Conservation (phyloP, 92 coral and sea anemone species). For the Phenganax subtilis region DNA sequence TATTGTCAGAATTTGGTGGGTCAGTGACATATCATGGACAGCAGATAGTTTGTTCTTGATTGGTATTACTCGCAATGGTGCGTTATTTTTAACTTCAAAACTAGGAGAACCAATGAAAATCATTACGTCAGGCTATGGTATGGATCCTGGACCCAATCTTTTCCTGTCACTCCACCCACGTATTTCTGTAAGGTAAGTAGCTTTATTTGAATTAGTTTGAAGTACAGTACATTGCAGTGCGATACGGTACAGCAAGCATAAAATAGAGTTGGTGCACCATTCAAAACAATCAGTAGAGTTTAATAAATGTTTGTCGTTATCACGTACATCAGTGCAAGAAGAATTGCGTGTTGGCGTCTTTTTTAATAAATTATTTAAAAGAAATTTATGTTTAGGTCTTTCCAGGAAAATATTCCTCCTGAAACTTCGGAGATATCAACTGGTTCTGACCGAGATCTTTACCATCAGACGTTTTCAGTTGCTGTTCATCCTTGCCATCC, state of each 20-base stretch:
- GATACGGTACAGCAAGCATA: background rate
- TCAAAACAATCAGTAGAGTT: background rate
- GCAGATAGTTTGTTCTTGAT: conserved; percentile 71
- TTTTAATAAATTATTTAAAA: no score
- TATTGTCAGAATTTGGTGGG: conserved; percentile 76
- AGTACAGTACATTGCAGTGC: background rate
- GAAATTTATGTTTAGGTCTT: conserved; percentile 18
- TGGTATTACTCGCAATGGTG: conserved; percentile 82
- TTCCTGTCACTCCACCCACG: conserved; percentile 86
- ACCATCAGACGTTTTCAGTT: conserved; percentile 78
- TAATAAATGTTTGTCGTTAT: background rate
- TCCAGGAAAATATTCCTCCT: conserved; percentile 47
- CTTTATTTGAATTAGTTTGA: background rate
- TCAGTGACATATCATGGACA: conserved; percentile 87
- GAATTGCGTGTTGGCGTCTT: no score
- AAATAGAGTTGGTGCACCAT: background rate
- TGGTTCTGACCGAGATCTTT: conserved; percentile 60
- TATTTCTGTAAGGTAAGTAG: conserved; percentile 71
- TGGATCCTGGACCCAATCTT: conserved; percentile 73
- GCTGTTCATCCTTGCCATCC: conserved; percentile 77
- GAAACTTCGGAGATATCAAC: conserved; percentile 67
- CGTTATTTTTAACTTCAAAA: conserved; percentile 68
- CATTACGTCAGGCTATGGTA: conserved; percentile 61
- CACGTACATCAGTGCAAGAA: no score
- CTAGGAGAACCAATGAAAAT: conserved; percentile 82